Evolutionary conservation across 1,140 invertebrate species (phyloP).

Genomic region (Platorchestia sp.): DNA sequence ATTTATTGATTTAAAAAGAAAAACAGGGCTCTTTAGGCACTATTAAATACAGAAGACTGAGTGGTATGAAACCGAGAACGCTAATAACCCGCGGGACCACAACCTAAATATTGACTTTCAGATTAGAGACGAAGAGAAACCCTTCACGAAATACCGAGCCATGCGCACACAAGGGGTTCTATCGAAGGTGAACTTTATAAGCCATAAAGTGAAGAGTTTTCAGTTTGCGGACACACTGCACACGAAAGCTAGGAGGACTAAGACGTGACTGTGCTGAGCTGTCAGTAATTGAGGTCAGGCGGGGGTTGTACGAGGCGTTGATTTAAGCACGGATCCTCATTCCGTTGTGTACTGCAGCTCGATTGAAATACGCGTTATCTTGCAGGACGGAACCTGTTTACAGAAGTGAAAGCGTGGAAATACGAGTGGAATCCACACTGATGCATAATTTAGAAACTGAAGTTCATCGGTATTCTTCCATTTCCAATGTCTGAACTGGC

Average conservation of each 20-base stretch:
- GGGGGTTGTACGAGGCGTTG: background rate
- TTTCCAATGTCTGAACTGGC: background rate
- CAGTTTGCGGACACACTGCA: background rate
- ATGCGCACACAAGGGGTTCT: background rate
- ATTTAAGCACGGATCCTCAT: background rate
- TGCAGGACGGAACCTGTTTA: background rate
- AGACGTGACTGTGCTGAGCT: background rate
- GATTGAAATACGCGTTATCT: background rate
- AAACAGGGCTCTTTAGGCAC: background rate
- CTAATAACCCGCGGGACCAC: background rate
- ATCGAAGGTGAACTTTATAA: background rate
- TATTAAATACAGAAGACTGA: background rate
- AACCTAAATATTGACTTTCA: background rate
- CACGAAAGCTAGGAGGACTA: background rate
- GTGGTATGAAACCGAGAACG: background rate
- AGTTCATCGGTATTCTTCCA: background rate
- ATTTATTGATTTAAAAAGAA: background rate
- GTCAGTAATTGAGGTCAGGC: background rate
- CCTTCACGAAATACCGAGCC: background rate
- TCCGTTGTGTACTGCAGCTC: background rate
- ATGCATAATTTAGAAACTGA: background rate
- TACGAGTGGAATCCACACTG: background rate
- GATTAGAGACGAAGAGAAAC: background rate
- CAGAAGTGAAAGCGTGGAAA: background rate
- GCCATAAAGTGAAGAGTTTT: background rate